These are phyloP conservation scores for Amazona guildingii DNA, from an alignment of 2,113 vertebrate species.

Conservation along the genomic window DNA sequence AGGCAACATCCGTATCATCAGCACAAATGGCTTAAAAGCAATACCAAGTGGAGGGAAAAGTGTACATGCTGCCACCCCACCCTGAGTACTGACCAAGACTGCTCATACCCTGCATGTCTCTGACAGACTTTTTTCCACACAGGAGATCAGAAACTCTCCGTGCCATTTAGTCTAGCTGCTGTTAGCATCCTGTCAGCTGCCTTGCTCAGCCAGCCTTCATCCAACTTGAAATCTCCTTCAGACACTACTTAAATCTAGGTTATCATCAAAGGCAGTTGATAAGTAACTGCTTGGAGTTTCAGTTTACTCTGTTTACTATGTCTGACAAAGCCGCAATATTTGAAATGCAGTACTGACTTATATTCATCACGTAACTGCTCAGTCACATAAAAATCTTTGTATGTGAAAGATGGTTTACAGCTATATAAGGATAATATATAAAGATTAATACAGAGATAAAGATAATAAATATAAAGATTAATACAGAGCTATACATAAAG, in stretches of 20 bases:
- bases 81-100: neutral
- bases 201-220: neutral
- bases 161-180: neutral
- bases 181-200: neutral
- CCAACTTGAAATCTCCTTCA: neutral
- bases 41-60: neutral
- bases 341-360: conserved; percentile 10
- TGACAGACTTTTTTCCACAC: neutral
- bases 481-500: neutral
- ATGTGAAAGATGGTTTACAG: neutral
- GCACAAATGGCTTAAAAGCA: neutral
- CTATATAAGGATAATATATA: neutral
- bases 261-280: neutral
- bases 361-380: neutral
- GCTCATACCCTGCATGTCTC: neutral
- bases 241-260: neutral
- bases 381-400: neutral
- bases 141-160: neutral
- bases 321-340: neutral
- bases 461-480: too few relatives aligned
- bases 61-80: neutral
- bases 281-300: neutral
- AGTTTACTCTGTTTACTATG: neutral
- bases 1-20: neutral
- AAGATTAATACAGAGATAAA: neutral